These are phyloP conservation scores for Actinemys pallida DNA, from an alignment of 2,113 vertebrate species.

Conservation along the genomic window DNA sequence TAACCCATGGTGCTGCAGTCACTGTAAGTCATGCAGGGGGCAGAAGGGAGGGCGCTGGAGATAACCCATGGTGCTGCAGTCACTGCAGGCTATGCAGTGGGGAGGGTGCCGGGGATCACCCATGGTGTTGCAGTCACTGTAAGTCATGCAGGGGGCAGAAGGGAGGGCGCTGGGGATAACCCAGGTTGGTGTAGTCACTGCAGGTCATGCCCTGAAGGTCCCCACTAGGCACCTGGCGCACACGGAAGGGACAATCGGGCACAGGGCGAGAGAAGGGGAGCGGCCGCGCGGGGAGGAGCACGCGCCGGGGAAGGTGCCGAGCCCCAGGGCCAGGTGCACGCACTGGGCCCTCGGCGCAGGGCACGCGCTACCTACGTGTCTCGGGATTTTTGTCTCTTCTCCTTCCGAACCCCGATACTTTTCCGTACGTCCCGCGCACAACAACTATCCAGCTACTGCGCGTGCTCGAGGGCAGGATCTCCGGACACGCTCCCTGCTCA, in stretches of 20 bases:
- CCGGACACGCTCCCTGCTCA: not conserved
- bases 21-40: too few species aligned
- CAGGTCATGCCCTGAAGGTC: too few species aligned
- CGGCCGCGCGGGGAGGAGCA: not conserved
- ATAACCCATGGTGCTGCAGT: too few species aligned
- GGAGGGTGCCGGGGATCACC: not conserved
- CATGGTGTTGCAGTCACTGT: not conserved
- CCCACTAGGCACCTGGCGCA: too few species aligned
- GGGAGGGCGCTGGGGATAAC: too few species aligned
- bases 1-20: too few species aligned
- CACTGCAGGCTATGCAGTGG: not conserved
- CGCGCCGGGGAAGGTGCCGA: fast-evolving
- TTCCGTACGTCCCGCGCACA: conserved; percentile 56
- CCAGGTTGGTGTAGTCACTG: too few species aligned
- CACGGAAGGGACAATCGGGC: not conserved
- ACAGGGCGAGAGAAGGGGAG: fast-evolving
- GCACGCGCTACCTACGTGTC: not conserved
- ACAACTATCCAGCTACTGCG: not conserved
- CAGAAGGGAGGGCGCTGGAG: too few species aligned
- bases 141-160: too few species aligned
- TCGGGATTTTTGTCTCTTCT: not conserved
- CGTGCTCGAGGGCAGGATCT: conserved; percentile 1
- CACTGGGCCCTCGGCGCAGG: too few species aligned
- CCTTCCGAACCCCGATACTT: not conserved
- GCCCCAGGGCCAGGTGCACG: not conserved